Evolutionary conservation across 2,797 vertebrate species (phyloP), one percentile per base, ranked within the genome.

Genomic region (Syncerus caffer): DNA sequence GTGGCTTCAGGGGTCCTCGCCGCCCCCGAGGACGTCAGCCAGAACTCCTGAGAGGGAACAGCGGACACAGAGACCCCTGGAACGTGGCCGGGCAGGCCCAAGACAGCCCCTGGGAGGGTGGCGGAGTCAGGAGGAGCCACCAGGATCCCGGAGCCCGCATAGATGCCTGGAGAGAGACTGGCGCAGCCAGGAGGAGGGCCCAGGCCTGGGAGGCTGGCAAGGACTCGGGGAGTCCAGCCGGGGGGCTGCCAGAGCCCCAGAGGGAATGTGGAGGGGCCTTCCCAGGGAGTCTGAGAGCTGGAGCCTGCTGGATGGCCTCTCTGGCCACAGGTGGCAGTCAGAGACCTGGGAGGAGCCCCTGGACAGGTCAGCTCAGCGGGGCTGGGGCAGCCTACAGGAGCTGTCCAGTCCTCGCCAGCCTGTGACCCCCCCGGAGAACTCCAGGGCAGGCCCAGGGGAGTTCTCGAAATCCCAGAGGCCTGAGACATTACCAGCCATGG

Each of bases 371-470:
- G 45, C 0, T 1, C 98, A 94, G 53, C 98, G 34, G 58, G 64
- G 55, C 58, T 91, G 89, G 97, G 98, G 97, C 93, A 97, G 91
- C 84, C 93, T 47, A 38, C 96, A 95, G 80, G 97, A 98, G 93
- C 89, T 95, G 29, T 58, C 74, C 0, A 9, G 90, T 19, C 45
- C 86, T 34, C 45, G 19, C 7, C 93, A 74, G 60, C 88, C 96
- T 12, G 4, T 9, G 47, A 94, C 47, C 13, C 9, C 51, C 6
- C 34, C 58, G 0, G 97, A 97, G 27, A 78, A 50, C 16, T 64
- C 89, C 67, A 84, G 97, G 95, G 89, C 25, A 19, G 86, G 86
- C 76, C 67, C 29, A 0, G 6, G 29, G 38, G 95, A 76, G 27
- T 47, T 82, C 57, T 15, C 25, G 0, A 57, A 71, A 23, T 23